Base-by-base conservation (phyloP, 2,888 invertebrate species). In the Apamea anceps region DNA sequence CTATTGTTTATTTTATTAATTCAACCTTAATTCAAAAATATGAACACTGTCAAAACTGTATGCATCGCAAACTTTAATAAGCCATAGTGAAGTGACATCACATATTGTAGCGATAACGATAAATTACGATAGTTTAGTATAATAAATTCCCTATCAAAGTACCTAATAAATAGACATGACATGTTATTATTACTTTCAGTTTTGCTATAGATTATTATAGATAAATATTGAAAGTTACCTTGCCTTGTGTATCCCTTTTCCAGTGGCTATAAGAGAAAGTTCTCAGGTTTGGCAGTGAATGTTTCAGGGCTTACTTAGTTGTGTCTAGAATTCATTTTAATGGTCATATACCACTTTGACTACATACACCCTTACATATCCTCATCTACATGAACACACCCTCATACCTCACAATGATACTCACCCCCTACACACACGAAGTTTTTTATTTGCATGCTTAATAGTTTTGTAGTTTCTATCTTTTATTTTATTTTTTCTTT, bases 71-170 rank as follows among this genome's bases (percentile, higher is more conserved):
- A 45, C 13, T 54, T 66, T 25, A 37, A 21, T 42, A 63, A 48
- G 37, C 7, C 25, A 21, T 62, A 81, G 84, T 78, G 63, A 72
- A 57, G 57, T 72, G 63, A 48, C 72, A 63, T 84, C 62, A 63
- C 68, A 78, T 42, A 78, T 68, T 21, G 0, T 84, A 45, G 4
- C 51, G 60, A 72, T 72, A 71, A 71, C 66, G 37, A 67, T 77
- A 77, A 21, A 71, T 0, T 66, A 32, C n/a, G 28, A 48, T 51
- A 62, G 1, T 72, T 48, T 48, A 62, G 0, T 45, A 7, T 21
- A 21, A 12, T 21, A 21, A 5, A 60, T n/a, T 57, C n/a, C 57
- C 7, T 66, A 71, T 54, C 7, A 66, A 65, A 82, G 48, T 81
- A 42, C 42, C 42, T 42, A 51, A 42, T 66, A 60, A 57, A n/a